phyloP scores from a whole-genome alignment of 2,888 invertebrate genomes.

The Raillietiella orientalis region DNA sequence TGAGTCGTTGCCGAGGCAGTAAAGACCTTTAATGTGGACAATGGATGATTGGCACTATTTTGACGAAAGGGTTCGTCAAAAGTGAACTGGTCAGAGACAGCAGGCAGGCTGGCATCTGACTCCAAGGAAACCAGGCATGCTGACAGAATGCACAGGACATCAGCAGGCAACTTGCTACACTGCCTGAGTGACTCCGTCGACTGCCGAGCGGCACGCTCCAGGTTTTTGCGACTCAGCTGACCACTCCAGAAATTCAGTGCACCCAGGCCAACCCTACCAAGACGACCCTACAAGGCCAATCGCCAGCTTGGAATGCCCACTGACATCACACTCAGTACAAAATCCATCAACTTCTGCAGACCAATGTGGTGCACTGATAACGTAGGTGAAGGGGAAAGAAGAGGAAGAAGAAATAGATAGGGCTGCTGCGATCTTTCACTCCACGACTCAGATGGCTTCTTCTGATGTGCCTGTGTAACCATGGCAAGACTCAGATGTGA shows the following conservation, averaged over 20 bases:
- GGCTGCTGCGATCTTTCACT: too few species aligned
- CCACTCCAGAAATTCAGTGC: constrained; percentile 93
- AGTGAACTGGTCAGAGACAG: constrained; percentile 80
- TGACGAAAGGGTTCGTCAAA: constrained; percentile 75
- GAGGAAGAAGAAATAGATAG: neutral
- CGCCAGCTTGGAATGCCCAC: constrained; percentile 80
- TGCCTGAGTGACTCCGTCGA: constrained; percentile 67
- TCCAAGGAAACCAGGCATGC: constrained; percentile 94
- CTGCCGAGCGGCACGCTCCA: constrained; percentile 51
- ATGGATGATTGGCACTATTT: constrained; percentile 41
- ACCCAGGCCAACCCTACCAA: constrained; percentile 89
- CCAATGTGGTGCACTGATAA: constrained; percentile 62
- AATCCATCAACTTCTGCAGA: constrained; percentile 81
- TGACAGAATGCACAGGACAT: constrained; percentile 67
- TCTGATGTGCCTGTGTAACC: too few species aligned
- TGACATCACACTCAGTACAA: constrained; percentile 74
- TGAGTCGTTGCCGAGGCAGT: constrained; percentile 85
- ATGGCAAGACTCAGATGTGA: too few species aligned
- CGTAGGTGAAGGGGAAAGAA: neutral
- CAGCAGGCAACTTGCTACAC: constrained; percentile 50
- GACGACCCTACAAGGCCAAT: constrained; percentile 72
- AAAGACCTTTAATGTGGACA: constrained; percentile 87
- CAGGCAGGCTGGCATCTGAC: constrained; percentile 49
- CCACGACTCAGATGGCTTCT: too few species aligned
- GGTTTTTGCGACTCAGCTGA: constrained; percentile 60